Conservation (phyloP, 1,140 invertebrate species). For the Drosophila hydei region DNA sequence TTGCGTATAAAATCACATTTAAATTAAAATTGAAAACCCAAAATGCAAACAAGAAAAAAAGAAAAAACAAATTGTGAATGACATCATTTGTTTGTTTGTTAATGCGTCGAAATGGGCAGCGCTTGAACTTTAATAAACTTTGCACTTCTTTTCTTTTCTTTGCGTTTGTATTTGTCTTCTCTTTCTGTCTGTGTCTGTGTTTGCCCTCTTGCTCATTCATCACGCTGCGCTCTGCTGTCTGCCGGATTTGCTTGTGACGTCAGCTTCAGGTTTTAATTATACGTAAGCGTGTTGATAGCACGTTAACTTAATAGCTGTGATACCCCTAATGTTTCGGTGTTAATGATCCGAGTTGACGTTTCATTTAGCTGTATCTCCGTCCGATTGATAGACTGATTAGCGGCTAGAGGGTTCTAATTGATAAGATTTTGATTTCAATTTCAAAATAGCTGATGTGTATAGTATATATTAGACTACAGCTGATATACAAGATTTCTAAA, state of each 20-base stretch:
- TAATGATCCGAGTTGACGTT: conserved; percentile 19
- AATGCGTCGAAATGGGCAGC: conserved; percentile 3
- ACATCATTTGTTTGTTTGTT: conserved; percentile 62
- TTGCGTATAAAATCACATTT: conserved; percentile 23
- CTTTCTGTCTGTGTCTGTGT: background rate
- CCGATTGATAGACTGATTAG: conserved; percentile 4
- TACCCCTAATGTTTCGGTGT: background rate
- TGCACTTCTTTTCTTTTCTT: conserved; percentile 50
- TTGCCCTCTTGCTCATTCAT: conserved; percentile 26
- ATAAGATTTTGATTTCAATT: conserved; percentile 1
- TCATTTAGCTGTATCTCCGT: background rate
- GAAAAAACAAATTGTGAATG: conserved; percentile 49
- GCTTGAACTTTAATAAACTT: conserved; percentile 77
- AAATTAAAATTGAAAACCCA: conserved; percentile 8
- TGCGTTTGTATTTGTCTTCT: conserved; percentile 20
- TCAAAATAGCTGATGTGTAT: background rate
- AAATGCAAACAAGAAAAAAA: conserved; percentile 16
- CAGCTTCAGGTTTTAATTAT: conserved; percentile 34
- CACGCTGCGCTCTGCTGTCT: conserved; percentile 23
- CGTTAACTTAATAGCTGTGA: conserved; percentile 3
- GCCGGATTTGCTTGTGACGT: conserved; percentile 31
- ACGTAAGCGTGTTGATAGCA: conserved; percentile 42
- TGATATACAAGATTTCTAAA: no score
- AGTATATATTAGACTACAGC: background rate
- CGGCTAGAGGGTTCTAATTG: background rate